Percentiles rank a stretch among this genome's conserved stretches.
Evolutionary conservation across 2,113 vertebrate genomes (phyloP).

Genomic region (Tragelaphus buxtoni): DNA sequence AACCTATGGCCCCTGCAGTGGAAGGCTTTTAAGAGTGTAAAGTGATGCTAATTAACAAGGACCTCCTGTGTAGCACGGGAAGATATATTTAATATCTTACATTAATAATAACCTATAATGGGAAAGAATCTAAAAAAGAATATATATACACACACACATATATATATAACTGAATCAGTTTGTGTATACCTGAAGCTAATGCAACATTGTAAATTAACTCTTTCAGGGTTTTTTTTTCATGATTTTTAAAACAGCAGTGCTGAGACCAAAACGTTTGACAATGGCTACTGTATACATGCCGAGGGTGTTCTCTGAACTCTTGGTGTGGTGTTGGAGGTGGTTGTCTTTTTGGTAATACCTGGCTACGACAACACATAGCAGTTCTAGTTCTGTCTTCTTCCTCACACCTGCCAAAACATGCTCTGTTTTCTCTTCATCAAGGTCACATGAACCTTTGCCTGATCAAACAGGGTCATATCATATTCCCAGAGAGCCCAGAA

Average conservation of each 20-base stretch:
- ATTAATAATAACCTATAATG: neutral
- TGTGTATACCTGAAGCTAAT: neutral
- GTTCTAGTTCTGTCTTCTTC: neutral
- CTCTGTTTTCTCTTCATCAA: neutral
- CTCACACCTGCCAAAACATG: neutral
- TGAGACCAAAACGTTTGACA: neutral
- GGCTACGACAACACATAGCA: neutral
- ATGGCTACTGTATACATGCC: rapidly evolving
- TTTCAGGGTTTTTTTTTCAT: neutral
- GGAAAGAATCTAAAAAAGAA: neutral
- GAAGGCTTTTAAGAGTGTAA: neutral
- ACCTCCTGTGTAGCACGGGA: neutral
- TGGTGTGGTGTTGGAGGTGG: neutral
- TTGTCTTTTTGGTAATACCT: neutral
- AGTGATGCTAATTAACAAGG: neutral
- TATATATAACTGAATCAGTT: neutral
- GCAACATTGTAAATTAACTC: neutral
- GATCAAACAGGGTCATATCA: neutral
- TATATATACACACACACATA: neutral
- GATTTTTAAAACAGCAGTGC: neutral
- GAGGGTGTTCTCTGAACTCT: neutral
- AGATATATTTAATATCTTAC: neutral
- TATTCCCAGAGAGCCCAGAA: neutral
- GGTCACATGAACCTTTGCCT: neutral
- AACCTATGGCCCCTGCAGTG: neutral